Evolutionary conservation across 2,888 invertebrate genomes (phyloP).

Genomic region (Orchestes rusci): DNA sequence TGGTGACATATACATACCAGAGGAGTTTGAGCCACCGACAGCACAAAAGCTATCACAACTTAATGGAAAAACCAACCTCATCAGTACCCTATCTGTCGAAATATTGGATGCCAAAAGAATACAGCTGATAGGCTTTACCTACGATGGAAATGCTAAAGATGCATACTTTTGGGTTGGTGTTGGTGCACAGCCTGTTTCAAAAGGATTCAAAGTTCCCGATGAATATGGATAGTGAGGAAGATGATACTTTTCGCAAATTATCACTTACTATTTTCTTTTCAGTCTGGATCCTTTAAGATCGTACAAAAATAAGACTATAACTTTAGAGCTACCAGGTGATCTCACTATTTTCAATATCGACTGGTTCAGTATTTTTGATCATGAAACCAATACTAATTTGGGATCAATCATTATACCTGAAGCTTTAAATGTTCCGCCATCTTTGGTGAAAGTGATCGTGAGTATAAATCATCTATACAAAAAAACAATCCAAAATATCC

Average conservation of each 20-base stretch:
- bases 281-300: slow-evolving; percentile 72
- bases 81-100: slow-evolving; percentile 66
- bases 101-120: slow-evolving; percentile 78
- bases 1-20: slow-evolving; percentile 84
- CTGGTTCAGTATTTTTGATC: slow-evolving; percentile 79
- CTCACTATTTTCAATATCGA: slow-evolving; percentile 72
- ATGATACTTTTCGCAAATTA: background rate
- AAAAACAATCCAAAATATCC: background rate
- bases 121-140: slow-evolving; percentile 65
- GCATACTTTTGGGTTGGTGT: slow-evolving; percentile 85
- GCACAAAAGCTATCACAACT: slow-evolving; percentile 55
- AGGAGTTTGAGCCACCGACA: slow-evolving; percentile 81
- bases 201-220: slow-evolving; percentile 78
- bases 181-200: slow-evolving; percentile 78
- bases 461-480: slow-evolving; percentile 24
- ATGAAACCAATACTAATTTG: slow-evolving; percentile 57
- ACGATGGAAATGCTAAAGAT: slow-evolving; percentile 68
- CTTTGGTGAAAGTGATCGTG: slow-evolving; percentile 57
- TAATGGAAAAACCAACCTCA: slow-evolving; percentile 56
- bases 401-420: slow-evolving; percentile 74
- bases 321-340: slow-evolving; percentile 71
- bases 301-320: slow-evolving; percentile 68
- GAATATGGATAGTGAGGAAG: slow-evolving; percentile 84
- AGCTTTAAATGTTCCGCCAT: slow-evolving; percentile 79
- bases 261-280: slow-evolving; percentile 18